These are phyloP conservation scores for Nerophis ophidion DNA, from an alignment of 2,113 vertebrate genomes.

Conservation along the genomic window DNA sequence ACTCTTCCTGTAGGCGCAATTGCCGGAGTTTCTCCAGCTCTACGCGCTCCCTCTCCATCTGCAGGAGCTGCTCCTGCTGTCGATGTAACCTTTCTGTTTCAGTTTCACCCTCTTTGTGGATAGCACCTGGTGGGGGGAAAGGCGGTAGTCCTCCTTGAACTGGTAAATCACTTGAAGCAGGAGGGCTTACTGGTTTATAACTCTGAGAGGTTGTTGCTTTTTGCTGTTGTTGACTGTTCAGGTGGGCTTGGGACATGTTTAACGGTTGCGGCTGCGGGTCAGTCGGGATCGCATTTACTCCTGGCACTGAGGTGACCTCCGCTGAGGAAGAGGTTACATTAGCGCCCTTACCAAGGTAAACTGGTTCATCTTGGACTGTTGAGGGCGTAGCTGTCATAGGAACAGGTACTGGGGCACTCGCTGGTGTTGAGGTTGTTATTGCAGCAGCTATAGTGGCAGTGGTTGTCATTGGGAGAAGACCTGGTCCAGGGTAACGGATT, in stretches of 20 bases:
- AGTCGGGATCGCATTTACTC: constrained; percentile 36
- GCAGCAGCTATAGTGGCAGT: constrained; percentile 23
- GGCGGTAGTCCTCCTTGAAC: constrained; percentile 55
- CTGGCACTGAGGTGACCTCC: constrained; percentile 38
- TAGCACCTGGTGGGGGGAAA: constrained; percentile 61
- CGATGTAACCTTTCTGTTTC: constrained; percentile 88
- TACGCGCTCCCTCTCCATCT: constrained; percentile 89
- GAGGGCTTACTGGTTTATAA: constrained; percentile 34
- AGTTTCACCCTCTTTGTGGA: constrained; percentile 78
- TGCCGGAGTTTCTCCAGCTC: constrained; percentile 94
- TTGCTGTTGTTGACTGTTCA: constrained; percentile 54
- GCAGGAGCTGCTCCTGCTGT: constrained; percentile 91
- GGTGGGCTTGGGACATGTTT: constrained; percentile 66
- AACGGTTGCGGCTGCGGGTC: constrained; percentile 70
- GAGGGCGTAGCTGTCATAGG: constrained; percentile 33
- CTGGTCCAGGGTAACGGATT: constrained; percentile 77
- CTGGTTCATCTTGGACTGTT: constrained; percentile 75
- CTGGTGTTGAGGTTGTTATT: constrained; percentile 40
- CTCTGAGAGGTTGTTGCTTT: constrained; percentile 38
- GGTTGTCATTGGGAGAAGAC: constrained; percentile 61
- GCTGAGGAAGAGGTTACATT: constrained; percentile 56
- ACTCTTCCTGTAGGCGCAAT: constrained; percentile 90
- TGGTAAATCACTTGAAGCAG: constrained; percentile 28
- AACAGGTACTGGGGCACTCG: constrained; percentile 29
- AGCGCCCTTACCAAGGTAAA: constrained; percentile 85